These are phyloP conservation scores for Toxonevra muliebris DNA, from an alignment of 2,888 invertebrate species.

Conservation along the genomic window DNA sequence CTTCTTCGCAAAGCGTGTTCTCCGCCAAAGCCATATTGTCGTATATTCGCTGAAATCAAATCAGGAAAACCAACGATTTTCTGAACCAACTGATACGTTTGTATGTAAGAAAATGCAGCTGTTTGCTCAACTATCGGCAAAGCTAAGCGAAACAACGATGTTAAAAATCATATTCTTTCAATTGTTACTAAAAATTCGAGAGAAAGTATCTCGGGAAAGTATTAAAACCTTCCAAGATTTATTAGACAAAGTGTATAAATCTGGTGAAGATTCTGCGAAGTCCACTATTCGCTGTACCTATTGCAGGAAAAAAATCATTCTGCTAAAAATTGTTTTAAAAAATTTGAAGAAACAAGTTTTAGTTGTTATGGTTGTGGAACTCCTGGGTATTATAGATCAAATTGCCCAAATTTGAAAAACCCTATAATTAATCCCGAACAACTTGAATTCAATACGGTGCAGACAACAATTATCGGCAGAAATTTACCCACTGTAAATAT, in stretches of 20 bases:
- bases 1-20: constrained; percentile 16
- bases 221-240: constrained; percentile 11
- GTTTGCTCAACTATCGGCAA: no score
- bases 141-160: no score
- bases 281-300: constrained; percentile 11
- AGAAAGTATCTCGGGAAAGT: constrained; percentile 16
- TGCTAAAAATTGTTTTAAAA: constrained; percentile 19
- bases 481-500: constrained; percentile 35
- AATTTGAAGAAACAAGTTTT: background rate
- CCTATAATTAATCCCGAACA: no score
- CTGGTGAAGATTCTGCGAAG: background rate
- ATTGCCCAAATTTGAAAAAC: no score
- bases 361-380: no score
- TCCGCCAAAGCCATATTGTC: no score
- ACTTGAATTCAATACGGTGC: constrained; percentile 19
- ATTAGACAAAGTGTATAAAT: constrained; percentile 8
- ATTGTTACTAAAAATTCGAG: constrained; percentile 13
- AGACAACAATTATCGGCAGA: constrained; percentile 26
- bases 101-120: no score
- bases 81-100: no score
- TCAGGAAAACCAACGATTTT: no score
- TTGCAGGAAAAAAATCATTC: constrained; percentile 22
- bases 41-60: no score
- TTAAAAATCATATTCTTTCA: constrained; percentile 4
- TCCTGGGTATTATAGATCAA: no score